Evolutionary conservation across 2,113 vertebrate species (phyloP).

Genomic region (Aphyosemion australe): DNA sequence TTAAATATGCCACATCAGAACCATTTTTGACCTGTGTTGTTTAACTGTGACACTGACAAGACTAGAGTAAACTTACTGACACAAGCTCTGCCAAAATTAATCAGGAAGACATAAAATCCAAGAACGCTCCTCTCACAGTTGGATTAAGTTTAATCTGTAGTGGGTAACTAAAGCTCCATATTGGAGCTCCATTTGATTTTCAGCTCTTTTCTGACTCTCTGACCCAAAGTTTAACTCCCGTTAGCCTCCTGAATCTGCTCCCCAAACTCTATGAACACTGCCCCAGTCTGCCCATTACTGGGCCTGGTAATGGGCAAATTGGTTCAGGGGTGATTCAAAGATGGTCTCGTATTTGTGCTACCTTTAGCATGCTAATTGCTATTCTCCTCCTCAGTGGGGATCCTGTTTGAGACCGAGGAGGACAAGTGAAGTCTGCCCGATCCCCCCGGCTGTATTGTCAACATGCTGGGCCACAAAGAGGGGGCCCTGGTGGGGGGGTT

Average conservation of each 20-base stretch:
- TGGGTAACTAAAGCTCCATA: not conserved
- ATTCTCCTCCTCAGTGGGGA: slow-evolving; percentile 69
- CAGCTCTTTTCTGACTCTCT: slow-evolving; percentile 19
- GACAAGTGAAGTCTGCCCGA: slow-evolving; percentile 53
- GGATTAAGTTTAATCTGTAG: too few relatives aligned
- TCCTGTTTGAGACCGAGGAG: slow-evolving; percentile 72
- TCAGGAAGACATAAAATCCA: too few relatives aligned
- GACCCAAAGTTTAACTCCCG: slow-evolving; percentile 43
- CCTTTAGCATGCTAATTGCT: slow-evolving; percentile 79
- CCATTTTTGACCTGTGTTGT: too few relatives aligned
- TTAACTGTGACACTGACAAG: too few relatives aligned
- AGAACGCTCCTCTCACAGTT: too few relatives aligned
- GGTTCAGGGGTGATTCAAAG: slow-evolving; percentile 61
- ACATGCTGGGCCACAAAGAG: slow-evolving; percentile 30
- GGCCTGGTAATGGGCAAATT: slow-evolving; percentile 40
- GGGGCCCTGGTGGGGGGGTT: slow-evolving; percentile 37
- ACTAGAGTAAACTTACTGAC: too few relatives aligned
- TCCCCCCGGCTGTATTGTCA: slow-evolving; percentile 52
- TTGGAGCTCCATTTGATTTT: not conserved
- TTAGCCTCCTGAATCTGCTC: slow-evolving; percentile 49
- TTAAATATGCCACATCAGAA: too few relatives aligned
- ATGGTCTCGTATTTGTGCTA: slow-evolving; percentile 60
- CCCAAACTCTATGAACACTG: slow-evolving; percentile 53
- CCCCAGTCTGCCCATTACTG: slow-evolving; percentile 37
- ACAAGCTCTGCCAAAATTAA: too few relatives aligned